Base-by-base conservation (phyloP, 2,113 vertebrate genomes). In the Crocuta crocuta region DNA sequence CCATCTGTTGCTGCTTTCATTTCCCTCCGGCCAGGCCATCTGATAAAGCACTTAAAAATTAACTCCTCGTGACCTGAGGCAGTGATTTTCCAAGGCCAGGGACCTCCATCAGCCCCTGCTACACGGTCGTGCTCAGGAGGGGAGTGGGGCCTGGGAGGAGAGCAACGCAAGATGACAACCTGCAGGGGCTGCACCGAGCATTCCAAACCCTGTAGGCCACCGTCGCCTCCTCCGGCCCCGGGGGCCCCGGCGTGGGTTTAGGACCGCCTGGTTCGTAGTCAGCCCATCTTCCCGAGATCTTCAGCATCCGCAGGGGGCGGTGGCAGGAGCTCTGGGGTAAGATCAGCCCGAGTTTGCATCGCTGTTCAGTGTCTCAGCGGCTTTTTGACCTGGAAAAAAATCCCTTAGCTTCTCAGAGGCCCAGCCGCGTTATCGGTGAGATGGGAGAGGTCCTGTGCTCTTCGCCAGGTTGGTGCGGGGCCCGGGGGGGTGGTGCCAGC, bases 41-140 rank as follows among this genome's bases (percentile, higher is more conserved):
- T 95, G 92, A 94, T 96, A 96, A 94, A 0, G 7, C 65, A 85
- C 61, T 97, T 97, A 98, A 98, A 96, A 74, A 89, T 96, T 95
- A 97, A 98, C 94, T 94, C 66, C 19, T 92, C 68, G 7, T 58
- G 91, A 94, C 63, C 48, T 68, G 7, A 8, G 86, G 35, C 73
- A 35, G 31, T 50, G 78, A 79, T 78, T 88, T 93, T 94, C 26
- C 94, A 93, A 95, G 89, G 79, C 65, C 90, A 71, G 13, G 43
- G 26, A 70, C 71, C 73, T 79, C 33, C 55, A n/a, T 79, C 74
- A 91, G 43, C 26, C 83, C 53, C 31, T 90, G 58, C 13, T 73
- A 78, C 39, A 39, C 91, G 43, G 33, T 83, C 66, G 74, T 35
- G n/a, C 68, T 91, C 82, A 94, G 94, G 85, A 89, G 81, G 89